Conservation (phyloP, 2,113 vertebrate genomes). For the Anarhynchus alexandrinus region DNA sequence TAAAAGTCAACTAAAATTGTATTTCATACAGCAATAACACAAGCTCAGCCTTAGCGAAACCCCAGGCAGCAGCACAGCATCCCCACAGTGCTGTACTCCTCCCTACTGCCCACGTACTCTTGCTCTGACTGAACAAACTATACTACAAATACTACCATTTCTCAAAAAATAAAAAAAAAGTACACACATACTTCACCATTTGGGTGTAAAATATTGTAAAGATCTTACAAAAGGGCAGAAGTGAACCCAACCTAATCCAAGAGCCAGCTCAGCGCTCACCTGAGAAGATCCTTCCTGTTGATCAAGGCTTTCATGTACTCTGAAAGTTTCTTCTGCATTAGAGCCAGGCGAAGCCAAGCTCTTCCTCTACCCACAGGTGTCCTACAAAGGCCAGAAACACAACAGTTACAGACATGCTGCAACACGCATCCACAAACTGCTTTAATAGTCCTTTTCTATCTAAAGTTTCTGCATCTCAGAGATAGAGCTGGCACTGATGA, state of each 20-base stretch:
- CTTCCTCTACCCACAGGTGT: constrained; percentile 95
- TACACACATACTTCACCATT: neutral
- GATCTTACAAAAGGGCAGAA: neutral
- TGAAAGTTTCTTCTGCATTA: constrained; percentile 99
- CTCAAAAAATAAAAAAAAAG: neutral
- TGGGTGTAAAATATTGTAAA: too few species aligned
- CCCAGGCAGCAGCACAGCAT: neutral
- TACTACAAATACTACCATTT: neutral
- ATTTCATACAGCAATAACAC: neutral
- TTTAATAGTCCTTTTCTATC: neutral
- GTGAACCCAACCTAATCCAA: neutral
- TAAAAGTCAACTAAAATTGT: neutral
- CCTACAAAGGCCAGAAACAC: constrained; percentile 66
- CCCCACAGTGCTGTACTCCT: rapidly evolving
- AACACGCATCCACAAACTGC: neutral
- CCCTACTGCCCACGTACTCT: rapidly evolving
- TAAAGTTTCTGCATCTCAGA: neutral
- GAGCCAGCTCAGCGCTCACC: constrained; percentile 68
- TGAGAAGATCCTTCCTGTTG: constrained; percentile 97
- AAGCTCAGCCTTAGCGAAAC: neutral
- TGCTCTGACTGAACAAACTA: neutral
- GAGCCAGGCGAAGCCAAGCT: constrained; percentile 93
- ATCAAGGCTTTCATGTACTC: constrained; percentile 99
- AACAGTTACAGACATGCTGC: neutral
- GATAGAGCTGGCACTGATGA: neutral